A percentile compares a stretch with the other conserved stretches of the same genome.
phyloP scores from a whole-genome alignment of 2,888 invertebrate genomes.

The Drosophila pseudotalamancana region DNA sequence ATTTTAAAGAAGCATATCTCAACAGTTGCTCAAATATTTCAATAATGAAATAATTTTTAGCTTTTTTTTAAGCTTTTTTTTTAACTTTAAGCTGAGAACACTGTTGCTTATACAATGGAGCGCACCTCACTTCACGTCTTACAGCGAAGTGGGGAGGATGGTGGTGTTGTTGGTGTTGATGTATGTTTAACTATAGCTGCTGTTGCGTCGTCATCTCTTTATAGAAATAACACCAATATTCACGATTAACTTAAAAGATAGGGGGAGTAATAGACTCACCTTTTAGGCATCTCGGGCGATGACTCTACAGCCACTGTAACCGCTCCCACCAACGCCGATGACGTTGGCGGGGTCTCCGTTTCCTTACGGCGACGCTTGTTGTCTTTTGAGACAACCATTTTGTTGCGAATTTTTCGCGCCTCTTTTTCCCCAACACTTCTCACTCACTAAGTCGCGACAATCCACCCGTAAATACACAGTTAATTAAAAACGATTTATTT shows the following conservation, averaged over 20 bases:
- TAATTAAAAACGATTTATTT: slow-evolving; percentile 27
- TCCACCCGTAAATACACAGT: slow-evolving; percentile 33
- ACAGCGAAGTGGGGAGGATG: slow-evolving; percentile 7
- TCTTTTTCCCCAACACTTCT: slow-evolving; percentile 64
- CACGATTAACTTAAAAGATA: slow-evolving; percentile 37
- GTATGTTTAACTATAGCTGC: slow-evolving; percentile 23
- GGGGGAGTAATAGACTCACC: slow-evolving; percentile 70
- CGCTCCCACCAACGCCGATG: slow-evolving; percentile 63
- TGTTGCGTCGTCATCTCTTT: slow-evolving; percentile 54
- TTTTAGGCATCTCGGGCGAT: slow-evolving; percentile 84
- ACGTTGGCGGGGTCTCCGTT: slow-evolving; percentile 76
- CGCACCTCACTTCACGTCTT: slow-evolving; percentile 39
- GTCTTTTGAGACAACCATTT: slow-evolving; percentile 85
- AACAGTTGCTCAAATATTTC: not conserved
- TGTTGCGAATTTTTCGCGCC: slow-evolving; percentile 76
- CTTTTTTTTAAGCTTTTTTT: slow-evolving; percentile 6
- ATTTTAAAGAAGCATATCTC: not conserved
- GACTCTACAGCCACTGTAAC: slow-evolving; percentile 79
- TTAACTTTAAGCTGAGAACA: slow-evolving; percentile 19
- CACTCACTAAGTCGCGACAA: slow-evolving; percentile 22
- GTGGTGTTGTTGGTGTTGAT: slow-evolving; percentile 8
- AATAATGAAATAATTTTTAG: not conserved
- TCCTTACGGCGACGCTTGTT: slow-evolving; percentile 84
- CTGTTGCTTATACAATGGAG: slow-evolving; percentile 54
- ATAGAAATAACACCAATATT: slow-evolving; percentile 32